phyloP scores from a whole-genome alignment of 2,888 invertebrate genomes.

The Spialia ferax region DNA sequence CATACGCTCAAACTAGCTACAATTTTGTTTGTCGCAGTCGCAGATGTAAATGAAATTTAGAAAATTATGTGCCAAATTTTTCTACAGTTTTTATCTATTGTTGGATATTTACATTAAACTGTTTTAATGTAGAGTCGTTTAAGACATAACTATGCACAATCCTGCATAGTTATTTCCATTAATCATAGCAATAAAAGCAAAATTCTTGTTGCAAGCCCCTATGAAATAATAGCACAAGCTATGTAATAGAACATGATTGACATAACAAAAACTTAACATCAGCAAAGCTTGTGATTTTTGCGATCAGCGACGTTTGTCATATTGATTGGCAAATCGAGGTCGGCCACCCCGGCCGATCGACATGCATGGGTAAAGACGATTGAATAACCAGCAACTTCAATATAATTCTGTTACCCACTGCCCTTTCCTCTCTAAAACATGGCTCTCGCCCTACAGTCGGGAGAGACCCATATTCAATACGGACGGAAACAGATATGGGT shows the following conservation, averaged over 20 bases:
- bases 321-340: conserved; percentile 71
- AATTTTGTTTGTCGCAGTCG: too few relatives aligned
- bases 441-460: neutral
- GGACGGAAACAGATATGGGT: neutral
- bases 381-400: conserved; percentile 48
- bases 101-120: too few relatives aligned
- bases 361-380: conserved; percentile 60
- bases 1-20: too few relatives aligned
- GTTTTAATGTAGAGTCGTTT: too few relatives aligned
- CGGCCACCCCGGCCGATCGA: conserved; percentile 60
- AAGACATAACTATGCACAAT: neutral
- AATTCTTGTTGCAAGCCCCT: neutral
- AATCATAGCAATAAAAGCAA: neutral
- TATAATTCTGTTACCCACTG: neutral
- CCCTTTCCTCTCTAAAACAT: neutral
- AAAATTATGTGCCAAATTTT: too few relatives aligned
- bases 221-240: neutral
- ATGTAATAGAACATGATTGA: neutral
- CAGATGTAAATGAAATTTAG: too few relatives aligned
- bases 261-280: neutral
- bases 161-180: neutral
- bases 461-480: neutral
- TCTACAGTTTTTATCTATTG: too few relatives aligned
- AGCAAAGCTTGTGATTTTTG: conserved; percentile 23
- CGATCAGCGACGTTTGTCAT: conserved; percentile 55